phyloP scores from a whole-genome alignment of 1,140 invertebrate species.

The Brachionus rubens region DNA sequence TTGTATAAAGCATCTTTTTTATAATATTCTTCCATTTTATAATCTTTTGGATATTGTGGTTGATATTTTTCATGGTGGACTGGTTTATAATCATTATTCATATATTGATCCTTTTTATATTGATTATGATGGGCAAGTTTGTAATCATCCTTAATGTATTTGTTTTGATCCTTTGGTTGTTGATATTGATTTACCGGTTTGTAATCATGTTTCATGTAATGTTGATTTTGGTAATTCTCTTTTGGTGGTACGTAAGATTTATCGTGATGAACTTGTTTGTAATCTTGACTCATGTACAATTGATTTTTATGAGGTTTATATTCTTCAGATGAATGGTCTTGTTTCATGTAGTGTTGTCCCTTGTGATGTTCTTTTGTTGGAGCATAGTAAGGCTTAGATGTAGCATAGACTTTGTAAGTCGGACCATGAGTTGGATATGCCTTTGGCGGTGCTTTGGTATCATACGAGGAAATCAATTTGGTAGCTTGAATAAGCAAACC shows the following conservation, averaged over 20 bases:
- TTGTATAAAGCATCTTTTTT: background rate
- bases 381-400: no score
- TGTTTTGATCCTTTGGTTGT: background rate
- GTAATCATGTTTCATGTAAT: background rate
- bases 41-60: background rate
- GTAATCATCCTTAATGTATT: background rate
- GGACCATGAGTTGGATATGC: no score
- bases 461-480: no score
- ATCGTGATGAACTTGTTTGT: background rate
- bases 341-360: no score
- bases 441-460: no score
- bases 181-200: constrained; percentile 6
- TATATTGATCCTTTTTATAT: background rate
- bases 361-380: no score
- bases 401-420: no score
- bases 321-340: no score
- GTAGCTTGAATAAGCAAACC: no score
- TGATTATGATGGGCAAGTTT: background rate
- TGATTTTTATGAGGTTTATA: no score
- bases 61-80: background rate
- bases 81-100: background rate
- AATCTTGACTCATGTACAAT: no score
- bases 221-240: background rate
- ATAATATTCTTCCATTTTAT: background rate
- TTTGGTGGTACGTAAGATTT: background rate